phyloP scores from a whole-genome alignment of 2,888 invertebrate genomes.

The Leuctra nigra region DNA sequence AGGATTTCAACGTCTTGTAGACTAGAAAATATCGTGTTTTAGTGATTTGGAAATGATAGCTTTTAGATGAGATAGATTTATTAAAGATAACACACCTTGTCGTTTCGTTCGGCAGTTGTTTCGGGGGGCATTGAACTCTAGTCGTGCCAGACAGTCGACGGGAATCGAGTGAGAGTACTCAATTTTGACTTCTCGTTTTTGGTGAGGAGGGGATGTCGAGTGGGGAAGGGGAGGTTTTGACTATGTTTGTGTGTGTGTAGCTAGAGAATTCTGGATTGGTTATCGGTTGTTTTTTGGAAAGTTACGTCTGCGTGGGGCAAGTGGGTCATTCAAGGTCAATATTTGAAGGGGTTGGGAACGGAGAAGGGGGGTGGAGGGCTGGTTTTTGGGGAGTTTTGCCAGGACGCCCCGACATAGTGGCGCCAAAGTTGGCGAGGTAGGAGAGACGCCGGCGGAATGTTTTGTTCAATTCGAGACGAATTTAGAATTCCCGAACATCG shows the following conservation, averaged over 20 bases:
- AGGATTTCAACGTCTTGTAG: too few relatives aligned
- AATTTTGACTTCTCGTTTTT: slow-evolving; percentile 6
- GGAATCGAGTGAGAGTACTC: slow-evolving; percentile 7
- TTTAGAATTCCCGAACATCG: too few relatives aligned
- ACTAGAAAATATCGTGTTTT: too few relatives aligned
- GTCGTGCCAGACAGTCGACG: slow-evolving; percentile 3
- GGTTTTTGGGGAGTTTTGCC: slow-evolving; percentile 8
- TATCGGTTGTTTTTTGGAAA: slow-evolving; percentile 14
- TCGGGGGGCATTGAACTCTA: not conserved
- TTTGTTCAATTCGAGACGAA: too few relatives aligned
- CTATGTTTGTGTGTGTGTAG: not conserved
- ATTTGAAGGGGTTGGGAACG: slow-evolving; percentile 1
- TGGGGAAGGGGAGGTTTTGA: not conserved
- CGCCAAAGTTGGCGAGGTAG: slow-evolving; percentile 8
- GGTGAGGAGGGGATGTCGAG: not conserved
- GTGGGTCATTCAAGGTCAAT: slow-evolving; percentile 12
- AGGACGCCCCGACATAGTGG: not conserved
- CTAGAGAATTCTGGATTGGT: not conserved
- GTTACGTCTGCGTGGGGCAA: slow-evolving; percentile 10
- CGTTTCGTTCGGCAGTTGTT: too few relatives aligned
- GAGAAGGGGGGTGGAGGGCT: not conserved
- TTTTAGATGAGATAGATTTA: too few relatives aligned
- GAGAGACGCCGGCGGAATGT: not conserved
- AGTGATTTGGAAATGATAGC: too few relatives aligned
- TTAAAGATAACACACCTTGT: too few relatives aligned